Percentiles rank a stretch among this genome's conserved stretches.
Conservation (phyloP, 2,113 vertebrate species). For the Machaerirhynchus nigripectus region DNA sequence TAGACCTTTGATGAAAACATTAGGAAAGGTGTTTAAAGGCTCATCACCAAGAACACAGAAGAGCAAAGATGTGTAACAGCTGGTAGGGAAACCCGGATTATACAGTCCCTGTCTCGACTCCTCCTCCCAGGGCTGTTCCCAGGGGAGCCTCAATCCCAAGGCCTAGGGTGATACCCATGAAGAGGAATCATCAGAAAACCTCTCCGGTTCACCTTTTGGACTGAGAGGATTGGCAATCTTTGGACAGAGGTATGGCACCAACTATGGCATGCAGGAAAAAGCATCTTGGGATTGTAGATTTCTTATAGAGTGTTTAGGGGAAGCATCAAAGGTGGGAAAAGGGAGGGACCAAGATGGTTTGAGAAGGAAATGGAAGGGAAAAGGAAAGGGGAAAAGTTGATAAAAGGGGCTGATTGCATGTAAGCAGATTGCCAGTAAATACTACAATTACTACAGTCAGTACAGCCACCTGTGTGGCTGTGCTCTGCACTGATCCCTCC, state of each 20-base stretch:
- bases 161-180: not conserved
- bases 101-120: fast-evolving
- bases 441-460: no score
- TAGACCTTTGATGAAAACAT: not conserved
- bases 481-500: not conserved
- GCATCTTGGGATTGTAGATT: not conserved
- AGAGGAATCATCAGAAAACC: not conserved
- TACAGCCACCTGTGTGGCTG: not conserved
- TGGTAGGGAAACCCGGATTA: not conserved
- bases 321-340: not conserved
- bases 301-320: not conserved
- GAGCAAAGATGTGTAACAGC: not conserved
- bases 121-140: not conserved
- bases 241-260: not conserved
- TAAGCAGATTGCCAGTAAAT: not conserved
- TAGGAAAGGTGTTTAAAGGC: not conserved
- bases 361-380: not conserved
- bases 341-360: not conserved
- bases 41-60: not conserved
- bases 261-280: not conserved
- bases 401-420: not conserved
- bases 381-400: not conserved
- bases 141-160: not conserved
- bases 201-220: not conserved
- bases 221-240: not conserved